These are phyloP conservation scores for Nibea albiflora DNA, from an alignment of 2,113 vertebrate genomes.

Conservation along the genomic window DNA sequence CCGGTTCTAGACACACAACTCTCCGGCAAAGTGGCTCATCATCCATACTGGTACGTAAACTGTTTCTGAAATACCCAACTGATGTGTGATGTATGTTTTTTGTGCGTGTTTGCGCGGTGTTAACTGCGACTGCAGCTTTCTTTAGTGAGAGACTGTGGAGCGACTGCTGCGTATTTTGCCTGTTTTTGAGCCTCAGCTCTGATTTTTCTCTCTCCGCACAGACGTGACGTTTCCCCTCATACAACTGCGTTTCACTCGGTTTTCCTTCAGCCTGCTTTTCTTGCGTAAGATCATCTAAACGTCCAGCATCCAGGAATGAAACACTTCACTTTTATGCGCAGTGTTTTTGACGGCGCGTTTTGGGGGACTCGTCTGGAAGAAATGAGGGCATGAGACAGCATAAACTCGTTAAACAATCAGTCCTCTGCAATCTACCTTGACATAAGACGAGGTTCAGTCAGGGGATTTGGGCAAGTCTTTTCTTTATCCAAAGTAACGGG, in stretches of 20 bases:
- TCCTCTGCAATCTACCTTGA: constrained; percentile 61
- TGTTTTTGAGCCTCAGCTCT: constrained; percentile 7
- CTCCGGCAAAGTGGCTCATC: constrained; percentile 59
- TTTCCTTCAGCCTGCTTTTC: constrained; percentile 1
- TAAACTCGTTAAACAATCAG: constrained; percentile 57
- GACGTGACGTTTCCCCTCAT: constrained; percentile 53
- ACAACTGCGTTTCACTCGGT: constrained; percentile 7
- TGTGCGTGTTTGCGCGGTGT: background rate
- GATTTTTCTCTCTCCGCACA: constrained; percentile 38
- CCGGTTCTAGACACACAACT: constrained; percentile 55
- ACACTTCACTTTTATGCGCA: constrained; percentile 56
- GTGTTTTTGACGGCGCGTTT: constrained; percentile 25
- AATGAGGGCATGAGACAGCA: constrained; percentile 63
- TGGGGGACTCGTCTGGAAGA: constrained; percentile 24
- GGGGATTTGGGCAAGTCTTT: constrained; percentile 60
- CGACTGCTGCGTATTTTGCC: constrained; percentile 33
- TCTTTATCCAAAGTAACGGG: constrained; percentile 64
- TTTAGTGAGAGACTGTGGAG: constrained; percentile 43
- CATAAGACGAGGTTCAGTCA: constrained; percentile 58
- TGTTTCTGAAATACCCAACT: constrained; percentile 26
- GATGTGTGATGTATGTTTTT: constrained; percentile 7
- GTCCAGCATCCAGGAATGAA: constrained; percentile 1
- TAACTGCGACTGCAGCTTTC: constrained; percentile 27
- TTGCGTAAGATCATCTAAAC: constrained; percentile 30
- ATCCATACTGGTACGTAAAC: constrained; percentile 70